These are phyloP conservation scores for Myiozetetes cayanensis DNA, from an alignment of 2,113 vertebrate genomes.

Conservation along the genomic window DNA sequence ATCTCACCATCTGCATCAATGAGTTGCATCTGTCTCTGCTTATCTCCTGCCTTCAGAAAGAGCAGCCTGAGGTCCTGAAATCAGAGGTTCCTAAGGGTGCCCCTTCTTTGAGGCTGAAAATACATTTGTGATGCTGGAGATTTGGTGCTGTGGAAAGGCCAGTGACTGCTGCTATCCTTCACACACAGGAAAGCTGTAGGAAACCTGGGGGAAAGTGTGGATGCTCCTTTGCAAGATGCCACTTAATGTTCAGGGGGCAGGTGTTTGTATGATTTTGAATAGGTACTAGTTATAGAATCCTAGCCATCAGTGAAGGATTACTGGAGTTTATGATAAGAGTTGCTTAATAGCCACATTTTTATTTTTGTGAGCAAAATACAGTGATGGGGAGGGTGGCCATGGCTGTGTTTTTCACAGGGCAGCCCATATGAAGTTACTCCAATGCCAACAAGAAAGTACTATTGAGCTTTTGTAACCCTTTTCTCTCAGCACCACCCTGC, in stretches of 20 bases:
- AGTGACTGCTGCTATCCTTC: background rate
- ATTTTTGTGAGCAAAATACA: background rate
- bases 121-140: background rate
- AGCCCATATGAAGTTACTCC: background rate
- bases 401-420: background rate
- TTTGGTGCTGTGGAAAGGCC: background rate
- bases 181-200: background rate
- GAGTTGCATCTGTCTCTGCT: background rate
- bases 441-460: background rate
- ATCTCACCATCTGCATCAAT: background rate
- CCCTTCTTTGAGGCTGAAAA: background rate
- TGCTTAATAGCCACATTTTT: background rate
- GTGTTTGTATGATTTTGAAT: background rate
- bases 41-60: background rate
- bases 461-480: background rate
- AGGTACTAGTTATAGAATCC: background rate
- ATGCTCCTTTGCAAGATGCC: background rate
- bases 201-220: background rate
- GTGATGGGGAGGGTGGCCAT: background rate
- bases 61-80: background rate
- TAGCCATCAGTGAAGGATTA: background rate
- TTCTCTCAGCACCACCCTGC: background rate
- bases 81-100: background rate
- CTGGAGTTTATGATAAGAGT: background rate
- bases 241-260: background rate